phyloP scores from a whole-genome alignment of 2,888 invertebrate species.

The Boloria euphrosyne region DNA sequence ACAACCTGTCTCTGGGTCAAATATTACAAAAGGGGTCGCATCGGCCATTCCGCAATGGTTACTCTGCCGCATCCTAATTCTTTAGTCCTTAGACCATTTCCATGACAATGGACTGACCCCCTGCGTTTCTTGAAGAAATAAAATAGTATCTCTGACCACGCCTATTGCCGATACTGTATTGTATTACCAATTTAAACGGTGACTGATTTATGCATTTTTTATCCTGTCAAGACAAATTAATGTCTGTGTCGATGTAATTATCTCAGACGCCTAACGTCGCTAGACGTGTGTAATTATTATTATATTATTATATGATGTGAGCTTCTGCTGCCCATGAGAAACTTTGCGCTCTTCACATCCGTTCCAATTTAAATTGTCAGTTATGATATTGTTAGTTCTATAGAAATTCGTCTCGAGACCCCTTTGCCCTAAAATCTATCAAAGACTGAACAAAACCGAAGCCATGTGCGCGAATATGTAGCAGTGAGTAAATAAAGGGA shows the following conservation, averaged over 20 bases:
- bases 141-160: slow-evolving; percentile 56
- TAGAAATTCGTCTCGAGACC: slow-evolving; percentile 53
- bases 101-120: slow-evolving; percentile 68
- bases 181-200: slow-evolving; percentile 50
- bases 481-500: slow-evolving; percentile 76
- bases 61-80: slow-evolving; percentile 58
- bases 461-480: slow-evolving; percentile 76
- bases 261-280: slow-evolving; percentile 13
- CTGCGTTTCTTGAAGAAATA: slow-evolving; percentile 53
- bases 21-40: slow-evolving; percentile 54
- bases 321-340: slow-evolving; percentile 2
- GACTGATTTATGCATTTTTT: slow-evolving; percentile 49
- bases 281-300: background rate
- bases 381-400: slow-evolving; percentile 38
- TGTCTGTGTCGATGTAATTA: slow-evolving; percentile 22
- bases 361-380: slow-evolving; percentile 49
- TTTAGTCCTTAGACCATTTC: slow-evolving; percentile 51
- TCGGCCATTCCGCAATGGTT: slow-evolving; percentile 55
- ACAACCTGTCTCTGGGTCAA: slow-evolving; percentile 72
- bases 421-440: slow-evolving; percentile 56
- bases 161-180: slow-evolving; percentile 49
- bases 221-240: slow-evolving; percentile 32
- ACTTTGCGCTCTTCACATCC: slow-evolving; percentile 30
- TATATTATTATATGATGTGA: slow-evolving; percentile 3
- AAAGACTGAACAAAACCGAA: slow-evolving; percentile 63